These are phyloP conservation scores for Neopelma chrysocephalum DNA, from an alignment of 2,797 vertebrate species.

Conservation along the genomic window DNA sequence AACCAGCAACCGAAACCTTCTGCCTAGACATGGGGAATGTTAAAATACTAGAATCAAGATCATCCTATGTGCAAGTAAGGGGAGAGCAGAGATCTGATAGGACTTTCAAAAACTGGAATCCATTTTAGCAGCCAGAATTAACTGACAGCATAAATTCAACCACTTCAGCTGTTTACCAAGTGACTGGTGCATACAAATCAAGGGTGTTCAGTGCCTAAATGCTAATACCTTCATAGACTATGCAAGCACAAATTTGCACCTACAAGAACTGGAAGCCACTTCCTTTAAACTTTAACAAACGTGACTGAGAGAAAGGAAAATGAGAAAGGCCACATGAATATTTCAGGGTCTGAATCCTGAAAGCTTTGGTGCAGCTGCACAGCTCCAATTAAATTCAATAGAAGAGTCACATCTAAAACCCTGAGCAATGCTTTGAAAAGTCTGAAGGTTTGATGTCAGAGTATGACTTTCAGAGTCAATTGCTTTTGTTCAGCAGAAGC, in stretches of 20 bases:
- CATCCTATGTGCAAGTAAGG: neutral
- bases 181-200: constrained; percentile 40
- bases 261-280: constrained; percentile 13
- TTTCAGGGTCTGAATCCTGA: constrained; percentile 22
- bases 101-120: neutral
- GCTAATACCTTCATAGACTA: constrained; percentile 36
- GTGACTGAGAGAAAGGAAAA: neutral
- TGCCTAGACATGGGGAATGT: neutral
- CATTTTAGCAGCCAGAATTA: constrained; percentile 32
- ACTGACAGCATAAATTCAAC: constrained; percentile 26
- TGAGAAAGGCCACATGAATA: constrained; percentile 7
- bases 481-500: constrained; percentile 35
- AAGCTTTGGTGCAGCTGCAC: constrained; percentile 3
- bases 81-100: neutral
- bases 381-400: constrained; percentile 24
- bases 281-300: constrained; percentile 41
- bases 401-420: constrained; percentile 15
- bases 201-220: constrained; percentile 36
- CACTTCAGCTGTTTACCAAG: constrained; percentile 20
- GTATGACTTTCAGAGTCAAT: neutral
- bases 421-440: neutral
- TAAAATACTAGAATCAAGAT: neutral
- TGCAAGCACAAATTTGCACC: constrained; percentile 41
- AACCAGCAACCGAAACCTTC: neutral
- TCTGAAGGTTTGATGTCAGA: neutral